A percentile compares a stretch with the other conserved stretches of the same genome.
Evolutionary conservation across 2,888 invertebrate genomes (phyloP).

Genomic region (Prostheceraeus crozeri): DNA sequence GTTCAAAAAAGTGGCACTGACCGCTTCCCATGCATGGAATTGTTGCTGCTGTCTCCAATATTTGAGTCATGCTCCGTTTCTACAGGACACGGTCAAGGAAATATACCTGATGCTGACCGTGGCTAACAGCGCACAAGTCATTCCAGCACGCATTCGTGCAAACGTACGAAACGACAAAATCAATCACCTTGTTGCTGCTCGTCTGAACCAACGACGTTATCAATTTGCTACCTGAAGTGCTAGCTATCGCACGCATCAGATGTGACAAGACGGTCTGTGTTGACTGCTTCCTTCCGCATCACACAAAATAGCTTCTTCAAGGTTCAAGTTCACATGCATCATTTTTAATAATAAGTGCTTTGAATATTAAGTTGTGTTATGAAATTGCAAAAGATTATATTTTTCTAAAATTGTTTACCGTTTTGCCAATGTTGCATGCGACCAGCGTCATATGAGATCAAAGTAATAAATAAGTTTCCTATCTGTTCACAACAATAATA

Average conservation of each 20-base stretch:
- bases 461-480: too few species aligned
- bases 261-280: conserved; percentile 17
- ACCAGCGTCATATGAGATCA: too few species aligned
- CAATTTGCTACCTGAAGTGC: background rate
- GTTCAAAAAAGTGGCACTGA: conserved; percentile 11
- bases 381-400: too few species aligned
- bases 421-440: too few species aligned
- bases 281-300: background rate
- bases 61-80: background rate
- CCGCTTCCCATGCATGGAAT: conserved; percentile 8
- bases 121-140: conserved; percentile 22
- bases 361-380: too few species aligned
- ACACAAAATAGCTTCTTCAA: conserved; percentile 7
- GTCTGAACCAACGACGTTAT: conserved; percentile 6
- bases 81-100: background rate
- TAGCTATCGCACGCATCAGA: conserved; percentile 7
- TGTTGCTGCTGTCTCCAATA: conserved; percentile 18
- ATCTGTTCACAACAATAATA: too few species aligned
- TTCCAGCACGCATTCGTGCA: background rate
- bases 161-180: conserved; percentile 16
- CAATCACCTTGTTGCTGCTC: conserved; percentile 6
- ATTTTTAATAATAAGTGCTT: too few species aligned
- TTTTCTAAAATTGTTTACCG: too few species aligned
- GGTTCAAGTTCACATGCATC: too few species aligned
- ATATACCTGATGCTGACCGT: background rate